Evolutionary conservation across 2,888 invertebrate genomes (phyloP).

Genomic region (Pyrochroa serraticornis): DNA sequence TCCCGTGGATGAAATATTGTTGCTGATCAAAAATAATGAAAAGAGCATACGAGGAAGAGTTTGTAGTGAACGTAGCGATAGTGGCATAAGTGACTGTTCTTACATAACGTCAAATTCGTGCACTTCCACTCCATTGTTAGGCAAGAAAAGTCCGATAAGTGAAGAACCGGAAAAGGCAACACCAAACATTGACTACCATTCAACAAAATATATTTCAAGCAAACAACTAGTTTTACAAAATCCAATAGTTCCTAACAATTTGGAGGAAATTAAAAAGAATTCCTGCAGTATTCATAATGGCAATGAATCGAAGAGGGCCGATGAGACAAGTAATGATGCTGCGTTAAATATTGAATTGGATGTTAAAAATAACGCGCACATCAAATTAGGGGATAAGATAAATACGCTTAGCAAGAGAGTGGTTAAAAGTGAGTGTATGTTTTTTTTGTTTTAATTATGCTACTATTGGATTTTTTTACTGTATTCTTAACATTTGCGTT

Average conservation of each 20-base stretch:
- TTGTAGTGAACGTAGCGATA: constrained; percentile 64
- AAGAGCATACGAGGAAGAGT: constrained; percentile 40
- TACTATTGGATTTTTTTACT: constrained; percentile 2
- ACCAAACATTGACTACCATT: constrained; percentile 6
- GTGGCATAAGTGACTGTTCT: constrained; percentile 64
- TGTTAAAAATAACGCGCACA: background rate
- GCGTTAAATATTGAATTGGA: too few species aligned
- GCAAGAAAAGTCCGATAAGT: constrained; percentile 51
- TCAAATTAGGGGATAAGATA: constrained; percentile 2
- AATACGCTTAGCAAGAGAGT: background rate
- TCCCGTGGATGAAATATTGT: background rate
- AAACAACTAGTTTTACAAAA: too few species aligned
- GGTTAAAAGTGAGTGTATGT: constrained; percentile 4
- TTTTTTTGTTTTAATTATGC: constrained; percentile 7
- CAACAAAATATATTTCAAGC: constrained; percentile 13
- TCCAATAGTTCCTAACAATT: too few species aligned
- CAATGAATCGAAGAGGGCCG: background rate
- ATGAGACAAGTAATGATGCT: background rate
- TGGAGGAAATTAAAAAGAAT: too few species aligned
- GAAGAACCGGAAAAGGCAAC: constrained; percentile 46
- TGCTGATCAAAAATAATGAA: constrained; percentile 19
- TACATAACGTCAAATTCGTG: constrained; percentile 44
- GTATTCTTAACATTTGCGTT: background rate
- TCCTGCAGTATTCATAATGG: background rate
- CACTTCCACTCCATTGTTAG: constrained; percentile 48